phyloP scores from a whole-genome alignment of 2,888 invertebrate genomes.

The Antheraea assamensis region DNA sequence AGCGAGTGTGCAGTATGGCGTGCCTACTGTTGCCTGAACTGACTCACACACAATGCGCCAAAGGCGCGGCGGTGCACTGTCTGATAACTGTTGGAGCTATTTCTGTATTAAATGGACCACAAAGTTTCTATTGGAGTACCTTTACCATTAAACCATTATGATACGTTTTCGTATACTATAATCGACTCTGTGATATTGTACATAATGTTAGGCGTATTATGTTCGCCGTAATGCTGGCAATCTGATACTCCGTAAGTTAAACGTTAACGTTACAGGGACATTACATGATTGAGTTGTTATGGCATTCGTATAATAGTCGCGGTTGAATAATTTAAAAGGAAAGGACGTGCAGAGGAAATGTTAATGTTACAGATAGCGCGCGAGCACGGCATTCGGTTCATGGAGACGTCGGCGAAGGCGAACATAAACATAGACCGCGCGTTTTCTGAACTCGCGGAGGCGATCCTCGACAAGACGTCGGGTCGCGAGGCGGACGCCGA shows the following conservation, averaged over 20 bases:
- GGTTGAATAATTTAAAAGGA: too few species aligned
- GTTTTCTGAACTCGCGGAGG: slow-evolving; percentile 96
- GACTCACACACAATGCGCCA: background rate
- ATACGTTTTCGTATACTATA: background rate
- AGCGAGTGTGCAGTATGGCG: background rate
- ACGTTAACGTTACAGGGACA: too few species aligned
- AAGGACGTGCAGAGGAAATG: background rate
- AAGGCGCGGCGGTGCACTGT: background rate
- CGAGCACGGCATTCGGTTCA: slow-evolving; percentile 97
- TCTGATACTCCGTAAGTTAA: too few species aligned
- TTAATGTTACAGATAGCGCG: slow-evolving; percentile 89
- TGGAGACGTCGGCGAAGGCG: slow-evolving; percentile 99
- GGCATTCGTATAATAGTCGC: too few species aligned
- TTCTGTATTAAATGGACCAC: background rate
- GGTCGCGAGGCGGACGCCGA: slow-evolving; percentile 89
- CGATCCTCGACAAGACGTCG: slow-evolving; percentile 95
- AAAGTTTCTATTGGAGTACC: background rate
- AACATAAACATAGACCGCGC: slow-evolving; percentile 98
- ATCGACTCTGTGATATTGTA: too few species aligned
- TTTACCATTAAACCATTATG: background rate
- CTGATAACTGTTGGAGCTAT: background rate
- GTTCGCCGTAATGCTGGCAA: too few species aligned
- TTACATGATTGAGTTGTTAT: too few species aligned
- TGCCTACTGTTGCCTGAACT: background rate
- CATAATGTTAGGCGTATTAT: background rate